Evolutionary conservation across 2,113 vertebrate species (phyloP).

Genomic region (Garra rufa): DNA sequence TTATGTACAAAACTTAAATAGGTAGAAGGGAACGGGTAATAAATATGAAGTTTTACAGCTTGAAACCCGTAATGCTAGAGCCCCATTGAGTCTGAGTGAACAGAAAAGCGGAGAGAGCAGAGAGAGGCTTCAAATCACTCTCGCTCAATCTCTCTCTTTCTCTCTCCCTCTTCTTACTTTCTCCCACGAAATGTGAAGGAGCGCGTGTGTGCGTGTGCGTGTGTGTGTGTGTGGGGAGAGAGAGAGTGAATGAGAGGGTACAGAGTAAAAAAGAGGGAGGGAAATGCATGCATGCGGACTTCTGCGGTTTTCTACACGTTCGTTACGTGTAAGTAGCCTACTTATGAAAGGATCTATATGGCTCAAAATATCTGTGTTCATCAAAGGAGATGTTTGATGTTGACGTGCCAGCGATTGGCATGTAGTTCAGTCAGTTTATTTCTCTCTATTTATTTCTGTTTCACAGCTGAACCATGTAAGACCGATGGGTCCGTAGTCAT

Average conservation of each 20-base stretch:
- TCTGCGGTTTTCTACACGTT: conserved; percentile 46
- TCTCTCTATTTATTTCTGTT: conserved; percentile 34
- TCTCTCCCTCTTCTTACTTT: conserved; percentile 73
- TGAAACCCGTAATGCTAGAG: conserved; percentile 71
- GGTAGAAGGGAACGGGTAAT: conserved; percentile 64
- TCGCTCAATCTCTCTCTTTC: conserved; percentile 74
- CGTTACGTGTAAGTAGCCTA: neutral
- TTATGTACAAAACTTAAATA: conserved; percentile 67
- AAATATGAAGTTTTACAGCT: conserved; percentile 70
- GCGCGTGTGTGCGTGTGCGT: conserved; percentile 55
- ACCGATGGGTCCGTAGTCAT: conserved; percentile 40
- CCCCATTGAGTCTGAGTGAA: conserved; percentile 77
- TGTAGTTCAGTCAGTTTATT: conserved; percentile 19
- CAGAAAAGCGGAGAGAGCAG: conserved; percentile 75
- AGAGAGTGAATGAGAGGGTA: conserved; percentile 42
- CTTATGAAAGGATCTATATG: neutral
- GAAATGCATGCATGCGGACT: conserved; percentile 66
- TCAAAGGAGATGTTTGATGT: conserved; percentile 12
- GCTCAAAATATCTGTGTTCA: conserved; percentile 6
- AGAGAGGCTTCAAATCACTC: conserved; percentile 75
- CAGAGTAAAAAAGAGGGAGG: conserved; percentile 49
- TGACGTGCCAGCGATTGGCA: conserved; percentile 15
- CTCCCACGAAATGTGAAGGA: conserved; percentile 69
- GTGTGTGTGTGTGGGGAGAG: conserved; percentile 52
- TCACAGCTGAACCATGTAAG: conserved; percentile 14